These are phyloP conservation scores for Lasioglossum baleicum DNA, from an alignment of 1,140 invertebrate species.

Conservation along the genomic window DNA sequence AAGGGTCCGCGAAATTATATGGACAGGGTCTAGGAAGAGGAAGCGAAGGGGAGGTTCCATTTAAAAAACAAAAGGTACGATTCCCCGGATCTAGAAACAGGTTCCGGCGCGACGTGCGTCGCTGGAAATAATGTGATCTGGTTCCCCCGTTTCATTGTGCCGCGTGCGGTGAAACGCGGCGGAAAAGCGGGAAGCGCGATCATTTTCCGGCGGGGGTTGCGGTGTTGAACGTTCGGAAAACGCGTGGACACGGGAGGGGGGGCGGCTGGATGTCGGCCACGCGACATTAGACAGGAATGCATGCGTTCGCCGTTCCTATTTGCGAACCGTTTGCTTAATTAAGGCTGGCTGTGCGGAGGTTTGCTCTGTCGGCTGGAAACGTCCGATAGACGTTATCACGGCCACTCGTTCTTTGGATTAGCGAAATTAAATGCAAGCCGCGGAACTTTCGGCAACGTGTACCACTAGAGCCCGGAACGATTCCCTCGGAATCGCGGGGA, in stretches of 20 bases:
- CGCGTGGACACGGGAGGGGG: not conserved
- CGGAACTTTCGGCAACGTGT: not conserved
- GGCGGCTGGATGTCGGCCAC: conserved; percentile 2
- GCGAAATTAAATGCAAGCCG: conserved; percentile 11
- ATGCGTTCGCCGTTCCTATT: conserved; percentile 35
- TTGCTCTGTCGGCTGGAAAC: conserved; percentile 47
- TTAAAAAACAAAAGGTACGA: too few relatives aligned
- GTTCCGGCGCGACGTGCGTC: not conserved
- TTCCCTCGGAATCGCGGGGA: not conserved
- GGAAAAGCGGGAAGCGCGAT: conserved; percentile 19
- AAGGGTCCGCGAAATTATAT: too few relatives aligned
- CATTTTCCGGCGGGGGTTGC: conserved; percentile 2
- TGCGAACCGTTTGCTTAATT: conserved; percentile 56
- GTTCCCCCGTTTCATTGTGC: too few relatives aligned
- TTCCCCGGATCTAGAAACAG: too few relatives aligned
- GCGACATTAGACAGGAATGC: conserved; percentile 61
- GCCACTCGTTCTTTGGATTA: not conserved
- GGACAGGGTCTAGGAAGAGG: too few relatives aligned
- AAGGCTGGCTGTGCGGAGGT: conserved; percentile 40
- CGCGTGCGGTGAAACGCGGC: not conserved
- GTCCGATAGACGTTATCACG: conserved; percentile 10
- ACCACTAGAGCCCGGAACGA: not conserved
- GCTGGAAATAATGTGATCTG: conserved; percentile 17
- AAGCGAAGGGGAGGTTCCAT: too few relatives aligned
- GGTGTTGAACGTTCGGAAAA: conserved; percentile 8